phyloP scores from a whole-genome alignment of 2,797 vertebrate genomes.

The Nannoperca australis region DNA sequence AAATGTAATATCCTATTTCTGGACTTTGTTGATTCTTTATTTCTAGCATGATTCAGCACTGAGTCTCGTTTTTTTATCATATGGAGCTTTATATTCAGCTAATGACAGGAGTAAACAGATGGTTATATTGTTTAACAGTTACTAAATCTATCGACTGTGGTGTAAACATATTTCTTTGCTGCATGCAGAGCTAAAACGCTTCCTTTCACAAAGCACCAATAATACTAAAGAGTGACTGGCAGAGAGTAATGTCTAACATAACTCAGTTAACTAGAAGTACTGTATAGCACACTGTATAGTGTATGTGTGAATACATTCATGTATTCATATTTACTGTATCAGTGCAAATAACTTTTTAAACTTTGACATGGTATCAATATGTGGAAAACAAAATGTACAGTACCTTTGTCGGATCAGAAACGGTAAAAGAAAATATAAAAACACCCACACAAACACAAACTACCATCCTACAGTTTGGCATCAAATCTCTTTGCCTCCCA shows the following conservation, averaged over 20 bases:
- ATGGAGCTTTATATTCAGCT: conserved; percentile 29
- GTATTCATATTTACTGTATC: conserved; percentile 75
- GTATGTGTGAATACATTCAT: conserved; percentile 72
- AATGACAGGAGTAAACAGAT: conserved; percentile 41
- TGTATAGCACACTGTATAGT: conserved; percentile 37
- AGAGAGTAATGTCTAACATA: conserved; percentile 38
- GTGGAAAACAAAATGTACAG: conserved; percentile 66
- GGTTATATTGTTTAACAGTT: conserved; percentile 55
- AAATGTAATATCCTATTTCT: conserved; percentile 18
- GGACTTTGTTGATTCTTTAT: conserved; percentile 32
- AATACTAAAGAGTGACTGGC: conserved; percentile 44
- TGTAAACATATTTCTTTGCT: conserved; percentile 58
- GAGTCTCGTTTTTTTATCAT: background rate
- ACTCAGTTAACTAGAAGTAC: conserved; percentile 43
- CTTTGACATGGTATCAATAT: conserved; percentile 50
- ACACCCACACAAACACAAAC: conserved; percentile 82
- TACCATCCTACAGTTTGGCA: conserved; percentile 79
- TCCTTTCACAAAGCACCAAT: conserved; percentile 56
- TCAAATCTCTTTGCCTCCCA: conserved; percentile 72
- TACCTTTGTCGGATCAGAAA: conserved; percentile 65
- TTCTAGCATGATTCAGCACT: conserved; percentile 17
- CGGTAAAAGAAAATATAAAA: conserved; percentile 70
- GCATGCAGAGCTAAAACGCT: conserved; percentile 69
- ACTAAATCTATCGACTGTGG: conserved; percentile 52
- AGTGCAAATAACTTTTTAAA: conserved; percentile 81